Base-by-base conservation (phyloP, 2,113 vertebrate genomes). In the Nothocercus nigrocapillus region DNA sequence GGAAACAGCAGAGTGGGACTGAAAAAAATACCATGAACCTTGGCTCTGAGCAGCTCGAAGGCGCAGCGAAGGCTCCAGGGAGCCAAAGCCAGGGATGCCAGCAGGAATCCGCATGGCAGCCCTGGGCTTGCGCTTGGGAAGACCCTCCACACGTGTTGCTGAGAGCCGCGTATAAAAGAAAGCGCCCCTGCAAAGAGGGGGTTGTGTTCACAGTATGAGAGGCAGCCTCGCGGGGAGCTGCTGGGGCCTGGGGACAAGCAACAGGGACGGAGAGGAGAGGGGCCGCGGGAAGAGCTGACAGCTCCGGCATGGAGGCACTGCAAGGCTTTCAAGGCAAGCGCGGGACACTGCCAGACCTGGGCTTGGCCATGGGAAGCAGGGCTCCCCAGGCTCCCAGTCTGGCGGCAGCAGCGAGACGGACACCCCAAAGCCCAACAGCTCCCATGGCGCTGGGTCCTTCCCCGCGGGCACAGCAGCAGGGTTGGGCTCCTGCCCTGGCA, bases 201-300 rank as follows among this genome's bases (percentile, higher is more conserved):
- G 13, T 84, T 7, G 2, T 73, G 81, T 97, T 97, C 97, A 97
- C 97, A 97, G 95, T 96, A 94, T 83, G 79, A 86, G 88, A 84
- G 75, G 73, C 87, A 92, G 95, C 0, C 21, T 12, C 51, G 8
- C 7, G 51, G 11, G 51, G 51, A 14, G 25, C 51, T 14, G 51
- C 51, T 5, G 13, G 51, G 51, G 25, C 12, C 51, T 27, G 24
- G 51, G 51, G 12, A 27, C 13, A 13, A 28, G 54, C 8, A 9
- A 8, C 28, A 58, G 54, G 54, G 28, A 32, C 16, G 28, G 16
- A 30, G 30, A 17, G 28, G 15, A 30, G 51, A 30, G 27, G 53
- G 28, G 28, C 28, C 2, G 28, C 8, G 16, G 28, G 7, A 17
- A 32, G 13, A 42, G 66, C 42, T 3, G 36, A 27, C 12, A 2